These are phyloP conservation scores for Macroglossus sobrinus DNA, from an alignment of 2,113 vertebrate species.

Conservation along the genomic window DNA sequence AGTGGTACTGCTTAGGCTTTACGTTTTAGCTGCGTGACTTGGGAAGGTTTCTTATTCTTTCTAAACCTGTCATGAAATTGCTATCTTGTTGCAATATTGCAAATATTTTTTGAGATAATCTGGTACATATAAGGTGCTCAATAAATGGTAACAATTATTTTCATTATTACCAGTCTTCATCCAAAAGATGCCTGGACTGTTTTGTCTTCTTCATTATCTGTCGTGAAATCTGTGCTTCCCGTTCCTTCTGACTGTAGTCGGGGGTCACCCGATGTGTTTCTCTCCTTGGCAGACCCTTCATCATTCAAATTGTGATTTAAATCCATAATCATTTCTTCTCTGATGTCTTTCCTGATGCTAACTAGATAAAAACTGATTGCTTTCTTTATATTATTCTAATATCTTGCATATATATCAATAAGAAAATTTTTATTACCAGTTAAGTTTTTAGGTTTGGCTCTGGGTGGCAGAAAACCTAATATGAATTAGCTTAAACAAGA, in stretches of 20 bases:
- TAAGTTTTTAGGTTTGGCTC: slow-evolving; percentile 18
- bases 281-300: neutral
- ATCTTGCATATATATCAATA: neutral
- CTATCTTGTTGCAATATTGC: neutral
- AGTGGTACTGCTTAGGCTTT: neutral
- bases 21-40: neutral
- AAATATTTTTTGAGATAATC: slow-evolving; percentile 17
- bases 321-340: neutral
- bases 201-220: neutral
- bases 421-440: neutral
- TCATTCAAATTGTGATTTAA: neutral
- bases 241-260: neutral
- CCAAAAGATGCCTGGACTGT: neutral
- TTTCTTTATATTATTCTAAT: neutral
- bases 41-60: neutral
- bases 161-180: neutral
- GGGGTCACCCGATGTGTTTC: neutral
- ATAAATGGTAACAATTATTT: slow-evolving; percentile 12
- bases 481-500: neutral
- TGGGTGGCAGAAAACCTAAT: neutral
- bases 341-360: neutral
- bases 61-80: neutral
- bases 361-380: neutral
- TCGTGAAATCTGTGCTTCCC: neutral
- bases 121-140: neutral